Evolutionary conservation across 2,113 vertebrate genomes (phyloP).

Genomic region (Delphinus delphis): DNA sequence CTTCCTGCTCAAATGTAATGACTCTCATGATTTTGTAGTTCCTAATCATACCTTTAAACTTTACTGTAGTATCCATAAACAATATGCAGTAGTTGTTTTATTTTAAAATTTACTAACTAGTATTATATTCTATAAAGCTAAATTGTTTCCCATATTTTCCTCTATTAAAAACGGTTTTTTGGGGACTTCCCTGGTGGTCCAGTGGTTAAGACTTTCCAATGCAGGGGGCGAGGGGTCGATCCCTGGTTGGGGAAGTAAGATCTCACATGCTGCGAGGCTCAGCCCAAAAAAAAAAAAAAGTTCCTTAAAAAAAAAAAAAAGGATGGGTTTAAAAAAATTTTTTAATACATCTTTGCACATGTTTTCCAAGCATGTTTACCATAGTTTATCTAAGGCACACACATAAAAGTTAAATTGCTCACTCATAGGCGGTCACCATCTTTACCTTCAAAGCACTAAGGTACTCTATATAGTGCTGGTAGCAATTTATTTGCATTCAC

Average conservation of each 20-base stretch:
- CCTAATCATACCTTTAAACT: not conserved
- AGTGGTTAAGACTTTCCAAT: too few relatives aligned
- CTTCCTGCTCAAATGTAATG: not conserved
- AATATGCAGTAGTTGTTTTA: not conserved
- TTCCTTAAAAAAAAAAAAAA: too few relatives aligned
- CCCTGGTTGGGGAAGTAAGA: too few relatives aligned
- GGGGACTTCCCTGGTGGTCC: too few relatives aligned
- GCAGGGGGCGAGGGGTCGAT: too few relatives aligned
- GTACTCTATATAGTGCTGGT: not conserved
- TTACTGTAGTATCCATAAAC: not conserved
- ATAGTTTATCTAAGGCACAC: not conserved
- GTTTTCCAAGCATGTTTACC: not conserved
- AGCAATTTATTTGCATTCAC: slow-evolving; percentile 16
- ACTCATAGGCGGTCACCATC: not conserved
- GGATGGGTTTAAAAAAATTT: not conserved
- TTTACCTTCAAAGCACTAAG: not conserved
- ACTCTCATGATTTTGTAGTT: not conserved
- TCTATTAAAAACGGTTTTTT: not conserved
- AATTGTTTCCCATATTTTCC: not conserved
- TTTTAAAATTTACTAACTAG: not conserved
- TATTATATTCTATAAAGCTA: not conserved
- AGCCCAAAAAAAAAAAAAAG: too few relatives aligned
- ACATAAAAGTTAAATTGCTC: not conserved
- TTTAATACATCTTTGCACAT: not conserved
- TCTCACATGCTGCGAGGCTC: too few relatives aligned